Conservation (phyloP, 2,888 invertebrate species). For the Trichopria drosophilae region DNA sequence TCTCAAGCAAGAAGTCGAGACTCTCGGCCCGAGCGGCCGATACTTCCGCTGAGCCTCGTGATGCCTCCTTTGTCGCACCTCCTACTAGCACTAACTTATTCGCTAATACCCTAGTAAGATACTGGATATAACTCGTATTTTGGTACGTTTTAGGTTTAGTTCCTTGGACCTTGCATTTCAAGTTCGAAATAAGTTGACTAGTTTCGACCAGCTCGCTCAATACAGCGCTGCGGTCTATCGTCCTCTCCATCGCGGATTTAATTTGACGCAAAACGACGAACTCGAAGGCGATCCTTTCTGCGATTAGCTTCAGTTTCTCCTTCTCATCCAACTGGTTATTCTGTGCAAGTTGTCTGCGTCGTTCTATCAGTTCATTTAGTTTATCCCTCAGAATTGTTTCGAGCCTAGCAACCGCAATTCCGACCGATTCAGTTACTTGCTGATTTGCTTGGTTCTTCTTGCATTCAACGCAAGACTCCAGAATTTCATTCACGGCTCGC, state of each 20-base stretch:
- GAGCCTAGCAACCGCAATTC: conserved; percentile 54
- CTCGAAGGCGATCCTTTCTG: conserved; percentile 81
- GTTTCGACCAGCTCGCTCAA: conserved; percentile 71
- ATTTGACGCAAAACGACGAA: conserved; percentile 68
- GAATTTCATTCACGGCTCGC: conserved; percentile 51
- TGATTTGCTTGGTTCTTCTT: conserved; percentile 45
- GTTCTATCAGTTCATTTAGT: conserved; percentile 69
- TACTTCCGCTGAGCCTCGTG: conserved; percentile 47
- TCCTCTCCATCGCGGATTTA: conserved; percentile 44
- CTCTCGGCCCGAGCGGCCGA: conserved; percentile 41
- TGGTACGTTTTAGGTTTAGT: conserved; percentile 55
- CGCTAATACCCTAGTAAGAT: conserved; percentile 75
- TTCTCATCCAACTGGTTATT: conserved; percentile 70
- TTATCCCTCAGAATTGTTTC: conserved; percentile 72
- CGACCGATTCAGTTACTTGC: conserved; percentile 47
- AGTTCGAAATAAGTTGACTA: conserved; percentile 73
- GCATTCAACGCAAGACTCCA: conserved; percentile 50
- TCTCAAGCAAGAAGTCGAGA: conserved; percentile 58
- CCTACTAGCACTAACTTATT: conserved; percentile 64
- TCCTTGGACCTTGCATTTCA: conserved; percentile 64
- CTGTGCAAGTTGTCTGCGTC: conserved; percentile 68
- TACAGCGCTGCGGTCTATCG: conserved; percentile 45
- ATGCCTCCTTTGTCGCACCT: conserved; percentile 20
- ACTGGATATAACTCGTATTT: conserved; percentile 63
- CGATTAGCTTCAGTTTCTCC: conserved; percentile 71